Base-by-base conservation (phyloP, 1,140 invertebrate species). In the Archegozetes longisetosus region DNA sequence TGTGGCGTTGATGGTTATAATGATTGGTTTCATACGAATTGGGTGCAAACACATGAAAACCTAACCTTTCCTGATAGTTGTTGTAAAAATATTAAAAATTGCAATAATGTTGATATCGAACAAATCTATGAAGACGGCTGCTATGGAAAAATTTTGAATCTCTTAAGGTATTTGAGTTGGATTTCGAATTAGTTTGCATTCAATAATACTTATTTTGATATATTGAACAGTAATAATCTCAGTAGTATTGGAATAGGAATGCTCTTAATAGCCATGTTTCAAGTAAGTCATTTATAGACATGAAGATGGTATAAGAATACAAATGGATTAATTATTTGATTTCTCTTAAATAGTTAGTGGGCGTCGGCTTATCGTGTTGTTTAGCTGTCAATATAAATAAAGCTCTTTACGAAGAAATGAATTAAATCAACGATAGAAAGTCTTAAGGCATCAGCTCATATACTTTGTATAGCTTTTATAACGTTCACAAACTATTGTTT, bases 351-450 rank as follows among this genome's bases (percentile, higher is more conserved):
- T 27, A 58, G 57, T 25, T 58, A 12, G 49, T 40, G n/a, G 57
- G 57, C n/a, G 48, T 58, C 24, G 49, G 46, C 26, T 40, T 58
- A 20, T 40, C 57, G 12, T 20, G 48, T 50, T 58, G 57, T 46
- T 28, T 58, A 47, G 57, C 48, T 3, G 26, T 49, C 27, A 46
- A 58, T 53, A 58, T 58, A 2, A 58, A 53, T 26, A 58, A 58
- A n/a, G 57, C 57, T 4, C 52, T 49, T 12, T 58, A 58, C 25
- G 57, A 58, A 53, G 57, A 58, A 27, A 58, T 58, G 48, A 40
- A n/a, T n/a, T n/a, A n/a, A n/a, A n/a, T n/a, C n/a, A n/a, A n/a
- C n/a, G n/a, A n/a, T n/a, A n/a, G n/a, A n/a, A n/a, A n/a, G n/a
- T n/a, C n/a, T n/a, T n/a, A n/a, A n/a, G n/a, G n/a, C n/a, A n/a